Evolutionary conservation across 2,888 invertebrate species (phyloP).

Genomic region (Choreutis nemorana): DNA sequence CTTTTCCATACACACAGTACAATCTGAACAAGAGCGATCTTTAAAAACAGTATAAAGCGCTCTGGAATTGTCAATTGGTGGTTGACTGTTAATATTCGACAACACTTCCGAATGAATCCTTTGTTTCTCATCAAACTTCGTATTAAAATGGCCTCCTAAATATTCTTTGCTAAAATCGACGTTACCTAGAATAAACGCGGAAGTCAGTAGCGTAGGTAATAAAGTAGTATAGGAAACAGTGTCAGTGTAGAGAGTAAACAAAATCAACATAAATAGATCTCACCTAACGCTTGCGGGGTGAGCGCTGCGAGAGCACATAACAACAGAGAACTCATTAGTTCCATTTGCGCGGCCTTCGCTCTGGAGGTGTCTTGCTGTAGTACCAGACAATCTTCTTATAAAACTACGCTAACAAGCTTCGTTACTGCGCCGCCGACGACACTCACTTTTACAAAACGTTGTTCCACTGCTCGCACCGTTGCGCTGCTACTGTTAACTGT

Average conservation of each 20-base stretch:
- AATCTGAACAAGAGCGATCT: slow-evolving; percentile 24
- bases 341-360: slow-evolving; percentile 38
- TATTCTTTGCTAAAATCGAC: too few species aligned
- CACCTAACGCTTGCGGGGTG: slow-evolving; percentile 35
- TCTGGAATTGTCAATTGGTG: slow-evolving; percentile 14
- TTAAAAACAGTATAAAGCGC: slow-evolving; percentile 22
- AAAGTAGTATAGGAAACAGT: too few species aligned
- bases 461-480: slow-evolving; percentile 18
- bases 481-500: slow-evolving; percentile 26
- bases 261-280: slow-evolving; percentile 20
- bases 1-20: slow-evolving; percentile 31
- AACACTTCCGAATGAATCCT: too few species aligned
- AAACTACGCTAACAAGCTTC: slow-evolving; percentile 58
- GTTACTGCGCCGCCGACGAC: slow-evolving; percentile 38
- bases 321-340: slow-evolving; percentile 54
- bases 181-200: too few species aligned
- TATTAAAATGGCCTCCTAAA: too few species aligned
- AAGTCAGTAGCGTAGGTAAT: too few species aligned
- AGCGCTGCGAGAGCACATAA: slow-evolving; percentile 33
- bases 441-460: slow-evolving; percentile 30
- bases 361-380: slow-evolving; percentile 36
- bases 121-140: too few species aligned
- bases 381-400: slow-evolving; percentile 46
- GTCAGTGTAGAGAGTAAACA: slow-evolving; percentile 7
- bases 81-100: slow-evolving; percentile 18